Conservation (phyloP, 2,113 vertebrate genomes). For the Erythrolamprus reginae region DNA sequence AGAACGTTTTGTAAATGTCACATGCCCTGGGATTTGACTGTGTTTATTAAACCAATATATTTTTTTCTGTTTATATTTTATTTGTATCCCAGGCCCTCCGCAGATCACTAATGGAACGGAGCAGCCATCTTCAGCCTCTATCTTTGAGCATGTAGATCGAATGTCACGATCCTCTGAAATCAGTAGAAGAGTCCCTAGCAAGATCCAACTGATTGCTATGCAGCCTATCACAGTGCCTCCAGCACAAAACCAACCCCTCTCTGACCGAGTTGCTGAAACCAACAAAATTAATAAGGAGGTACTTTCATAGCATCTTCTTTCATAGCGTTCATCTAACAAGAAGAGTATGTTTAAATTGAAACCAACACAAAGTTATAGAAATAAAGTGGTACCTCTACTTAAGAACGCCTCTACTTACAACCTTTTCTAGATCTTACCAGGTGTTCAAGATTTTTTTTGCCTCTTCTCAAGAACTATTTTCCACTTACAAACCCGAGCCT, state of each 20-base stretch:
- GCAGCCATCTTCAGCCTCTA: slow-evolving; percentile 87
- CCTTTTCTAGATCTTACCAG: too few species aligned
- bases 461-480: too few species aligned
- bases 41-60: slow-evolving; percentile 12
- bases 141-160: slow-evolving; percentile 93
- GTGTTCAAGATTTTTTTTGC: too few species aligned
- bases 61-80: slow-evolving; percentile 1
- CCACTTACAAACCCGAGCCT: too few species aligned
- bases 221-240: slow-evolving; percentile 88
- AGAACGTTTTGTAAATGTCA: background rate
- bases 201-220: slow-evolving; percentile 97
- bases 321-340: background rate
- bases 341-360: background rate
- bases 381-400: too few species aligned
- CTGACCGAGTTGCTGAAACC: slow-evolving; percentile 76
- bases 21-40: slow-evolving; percentile 19
- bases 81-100: slow-evolving; percentile 74
- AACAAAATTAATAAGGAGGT: slow-evolving; percentile 94
- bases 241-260: slow-evolving; percentile 66
- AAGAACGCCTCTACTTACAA: too few species aligned
- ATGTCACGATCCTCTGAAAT: slow-evolving; percentile 82
- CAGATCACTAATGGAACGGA: slow-evolving; percentile 71
- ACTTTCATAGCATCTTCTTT: background rate
- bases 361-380: background rate
- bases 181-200: slow-evolving; percentile 82